Evolutionary conservation across 2,888 invertebrate genomes (phyloP).

Genomic region (Eristalis arbustorum): DNA sequence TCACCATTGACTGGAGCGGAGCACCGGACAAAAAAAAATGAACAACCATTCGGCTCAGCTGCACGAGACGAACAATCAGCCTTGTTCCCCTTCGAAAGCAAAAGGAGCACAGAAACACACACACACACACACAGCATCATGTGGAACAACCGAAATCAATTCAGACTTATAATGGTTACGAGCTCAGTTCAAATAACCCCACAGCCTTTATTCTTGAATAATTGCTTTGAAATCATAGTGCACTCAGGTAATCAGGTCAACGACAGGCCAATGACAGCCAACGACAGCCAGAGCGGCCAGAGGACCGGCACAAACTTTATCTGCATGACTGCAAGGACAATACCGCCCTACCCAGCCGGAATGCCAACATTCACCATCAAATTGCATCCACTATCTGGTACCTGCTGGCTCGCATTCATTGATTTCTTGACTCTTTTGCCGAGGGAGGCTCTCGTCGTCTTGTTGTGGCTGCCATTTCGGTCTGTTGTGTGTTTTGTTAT

Average conservation of each 20-base stretch:
- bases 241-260: slow-evolving; percentile 19
- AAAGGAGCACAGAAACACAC: not conserved
- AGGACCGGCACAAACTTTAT: slow-evolving; percentile 27
- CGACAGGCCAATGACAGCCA: not conserved
- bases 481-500: slow-evolving; percentile 60
- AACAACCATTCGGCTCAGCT: not conserved
- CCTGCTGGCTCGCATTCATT: slow-evolving; percentile 23
- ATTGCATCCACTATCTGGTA: slow-evolving; percentile 38
- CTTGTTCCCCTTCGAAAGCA: not conserved
- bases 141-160: not conserved
- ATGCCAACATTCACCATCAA: slow-evolving; percentile 40
- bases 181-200: not conserved
- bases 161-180: not conserved
- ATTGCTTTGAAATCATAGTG: not conserved
- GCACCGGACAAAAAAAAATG: not conserved
- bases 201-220: not conserved
- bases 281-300: not conserved
- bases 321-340: slow-evolving; percentile 52
- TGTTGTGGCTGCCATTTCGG: slow-evolving; percentile 18
- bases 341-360: slow-evolving; percentile 19
- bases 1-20: not conserved
- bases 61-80: not conserved
- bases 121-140: not conserved
- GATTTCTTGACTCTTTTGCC: slow-evolving; percentile 18
- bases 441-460: slow-evolving; percentile 14